Evolutionary conservation across 1,140 invertebrate species (phyloP).

Genomic region (Orius insidiosus): DNA sequence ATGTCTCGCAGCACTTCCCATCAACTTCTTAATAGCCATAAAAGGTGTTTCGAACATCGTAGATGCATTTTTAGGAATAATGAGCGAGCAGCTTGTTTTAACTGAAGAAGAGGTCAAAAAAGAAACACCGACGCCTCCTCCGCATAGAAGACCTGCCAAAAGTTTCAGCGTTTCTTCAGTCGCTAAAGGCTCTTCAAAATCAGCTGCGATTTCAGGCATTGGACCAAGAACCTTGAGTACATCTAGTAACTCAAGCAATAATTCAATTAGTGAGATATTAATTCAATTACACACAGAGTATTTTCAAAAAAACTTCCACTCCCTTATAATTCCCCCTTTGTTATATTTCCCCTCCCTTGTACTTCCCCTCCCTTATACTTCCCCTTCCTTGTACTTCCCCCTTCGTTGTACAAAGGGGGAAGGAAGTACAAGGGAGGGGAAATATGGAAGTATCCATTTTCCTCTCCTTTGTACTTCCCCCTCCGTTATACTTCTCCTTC

Average conservation of each 20-base stretch:
- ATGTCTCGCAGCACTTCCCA: constrained; percentile 67
- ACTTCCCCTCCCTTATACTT: too few species aligned
- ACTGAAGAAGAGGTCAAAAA: constrained; percentile 14
- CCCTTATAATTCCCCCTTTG: too few species aligned
- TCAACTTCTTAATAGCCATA: constrained; percentile 87
- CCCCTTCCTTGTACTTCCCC: too few species aligned
- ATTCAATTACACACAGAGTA: too few species aligned
- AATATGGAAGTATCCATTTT: too few species aligned
- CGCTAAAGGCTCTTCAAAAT: constrained; percentile 33
- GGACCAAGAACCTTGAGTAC: constrained; percentile 13
- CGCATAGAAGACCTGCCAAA: constrained; percentile 67
- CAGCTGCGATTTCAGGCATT: constrained; percentile 10
- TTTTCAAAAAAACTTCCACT: too few species aligned
- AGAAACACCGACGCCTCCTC: constrained; percentile 48
- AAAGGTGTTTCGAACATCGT: constrained; percentile 82
- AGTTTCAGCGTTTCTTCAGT: constrained; percentile 69
- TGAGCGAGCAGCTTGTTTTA: constrained; percentile 14
- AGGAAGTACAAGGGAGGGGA: too few species aligned
- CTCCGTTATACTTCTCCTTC: too few species aligned
- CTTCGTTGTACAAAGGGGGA: too few species aligned
- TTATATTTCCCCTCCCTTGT: too few species aligned
- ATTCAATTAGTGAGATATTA: constrained; percentile 9
- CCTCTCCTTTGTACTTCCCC: too few species aligned
- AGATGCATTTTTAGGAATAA: constrained; percentile 63
- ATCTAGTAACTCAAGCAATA: neutral